phyloP scores from a whole-genome alignment of 2,888 invertebrate species.

The Drosophila dives region DNA sequence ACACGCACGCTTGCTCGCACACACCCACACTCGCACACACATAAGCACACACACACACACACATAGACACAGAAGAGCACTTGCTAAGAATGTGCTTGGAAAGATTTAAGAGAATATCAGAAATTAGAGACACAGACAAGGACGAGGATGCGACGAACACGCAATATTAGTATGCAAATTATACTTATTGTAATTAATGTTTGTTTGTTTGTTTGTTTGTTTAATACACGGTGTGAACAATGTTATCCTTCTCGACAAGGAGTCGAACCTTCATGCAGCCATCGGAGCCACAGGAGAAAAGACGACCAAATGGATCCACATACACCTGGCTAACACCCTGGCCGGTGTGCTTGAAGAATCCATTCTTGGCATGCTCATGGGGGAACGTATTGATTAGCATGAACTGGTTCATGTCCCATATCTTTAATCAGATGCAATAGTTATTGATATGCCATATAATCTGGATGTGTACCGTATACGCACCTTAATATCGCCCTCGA shows the following conservation, averaged over 20 bases:
- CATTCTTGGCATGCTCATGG: constrained; percentile 97
- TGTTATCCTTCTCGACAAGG: constrained; percentile 92
- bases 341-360: constrained; percentile 98
- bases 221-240: constrained; percentile 87
- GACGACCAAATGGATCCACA: constrained; percentile 93
- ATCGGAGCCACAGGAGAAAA: constrained; percentile 99
- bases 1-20: constrained; percentile 2
- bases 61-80: constrained; percentile 11
- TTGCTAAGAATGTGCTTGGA: constrained; percentile 38
- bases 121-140: constrained; percentile 19
- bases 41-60: neutral
- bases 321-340: constrained; percentile 98
- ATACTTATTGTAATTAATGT: constrained; percentile 20
- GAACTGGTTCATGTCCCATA: constrained; percentile 96
- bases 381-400: constrained; percentile 94
- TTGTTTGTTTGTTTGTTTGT: constrained; percentile 17
- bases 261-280: constrained; percentile 99
- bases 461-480: constrained; percentile 4
- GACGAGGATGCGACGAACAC: constrained; percentile 30
- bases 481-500: constrained; percentile 96
- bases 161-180: constrained; percentile 44
- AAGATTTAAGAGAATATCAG: constrained; percentile 5
- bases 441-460: neutral
- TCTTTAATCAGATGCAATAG: constrained; percentile 86
- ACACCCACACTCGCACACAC: constrained; percentile 4